Evolutionary conservation across 2,113 vertebrate genomes (phyloP).

Genomic region (Australoheros scitulus): DNA sequence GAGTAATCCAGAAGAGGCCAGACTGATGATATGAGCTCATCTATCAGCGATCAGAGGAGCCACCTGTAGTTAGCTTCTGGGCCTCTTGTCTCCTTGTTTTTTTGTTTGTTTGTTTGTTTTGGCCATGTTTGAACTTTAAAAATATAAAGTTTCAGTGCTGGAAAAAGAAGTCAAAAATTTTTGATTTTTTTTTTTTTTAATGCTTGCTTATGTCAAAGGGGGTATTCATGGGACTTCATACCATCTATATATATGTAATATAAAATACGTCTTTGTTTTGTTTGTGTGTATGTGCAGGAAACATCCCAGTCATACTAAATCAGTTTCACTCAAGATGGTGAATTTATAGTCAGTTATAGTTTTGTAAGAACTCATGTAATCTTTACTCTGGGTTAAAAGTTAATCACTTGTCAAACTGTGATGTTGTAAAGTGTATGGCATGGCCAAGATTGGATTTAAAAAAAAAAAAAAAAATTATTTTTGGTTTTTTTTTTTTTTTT

Average conservation of each 20-base stretch:
- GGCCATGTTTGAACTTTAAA: neutral
- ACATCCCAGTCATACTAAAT: neutral
- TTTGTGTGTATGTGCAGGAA: neutral
- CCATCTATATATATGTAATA: neutral
- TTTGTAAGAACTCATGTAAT: neutral
- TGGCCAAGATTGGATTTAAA: neutral
- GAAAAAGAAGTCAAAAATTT: neutral
- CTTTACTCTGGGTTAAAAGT: neutral
- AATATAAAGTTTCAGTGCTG: too few species aligned
- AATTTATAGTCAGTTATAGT: neutral
- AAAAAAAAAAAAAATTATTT: too few species aligned
- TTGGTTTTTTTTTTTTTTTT: too few species aligned
- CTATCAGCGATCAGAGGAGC: neutral
- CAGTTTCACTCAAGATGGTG: neutral
- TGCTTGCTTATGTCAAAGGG: neutral
- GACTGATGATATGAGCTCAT: neutral
- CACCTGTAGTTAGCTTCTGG: neutral
- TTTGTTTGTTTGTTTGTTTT: too few species aligned
- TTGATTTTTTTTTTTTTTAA: too few species aligned
- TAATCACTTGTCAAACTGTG: neutral
- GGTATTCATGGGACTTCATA: neutral
- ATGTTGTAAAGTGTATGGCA: neutral
- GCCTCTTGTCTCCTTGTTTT: neutral
- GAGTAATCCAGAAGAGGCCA: neutral
- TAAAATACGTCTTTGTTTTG: neutral